Percentiles rank a stretch among this genome's conserved stretches.
phyloP scores from a whole-genome alignment of 2,888 invertebrate genomes.

The Blastobasis adustella region DNA sequence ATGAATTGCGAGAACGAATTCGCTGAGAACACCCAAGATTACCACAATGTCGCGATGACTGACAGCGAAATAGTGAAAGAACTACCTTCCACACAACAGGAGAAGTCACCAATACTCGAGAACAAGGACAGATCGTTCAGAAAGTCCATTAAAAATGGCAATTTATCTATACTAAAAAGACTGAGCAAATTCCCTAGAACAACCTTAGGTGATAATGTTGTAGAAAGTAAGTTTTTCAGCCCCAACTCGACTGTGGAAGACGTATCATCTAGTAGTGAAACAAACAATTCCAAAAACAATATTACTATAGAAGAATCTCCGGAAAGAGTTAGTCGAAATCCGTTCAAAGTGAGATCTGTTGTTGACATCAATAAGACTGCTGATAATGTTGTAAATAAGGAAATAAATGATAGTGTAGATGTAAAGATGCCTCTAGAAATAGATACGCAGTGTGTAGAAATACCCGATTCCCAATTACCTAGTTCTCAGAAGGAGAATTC shows the following conservation, averaged over 20 bases:
- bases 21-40: conserved; percentile 21
- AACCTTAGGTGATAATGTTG: conserved; percentile 51
- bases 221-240: conserved; percentile 77
- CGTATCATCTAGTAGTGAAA: conserved; percentile 5
- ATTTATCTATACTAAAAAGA: conserved; percentile 50
- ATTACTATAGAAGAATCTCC: conserved; percentile 35
- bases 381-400: conserved; percentile 2
- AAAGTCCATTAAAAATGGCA: conserved; percentile 40
- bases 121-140: conserved; percentile 55
- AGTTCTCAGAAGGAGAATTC: conserved; percentile 55
- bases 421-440: conserved; percentile 12
- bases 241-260: conserved; percentile 21
- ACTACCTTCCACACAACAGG: conserved; percentile 18
- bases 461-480: conserved; percentile 22
- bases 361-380: conserved; percentile 7
- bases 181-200: conserved; percentile 71
- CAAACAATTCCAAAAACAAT: conserved; percentile 21
- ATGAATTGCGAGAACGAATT: conserved; percentile 21
- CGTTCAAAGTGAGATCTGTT: conserved; percentile 25
- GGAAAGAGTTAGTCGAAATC: conserved; percentile 29
- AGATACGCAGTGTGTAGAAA: conserved; percentile 23
- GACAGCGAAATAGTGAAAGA: conserved; percentile 25
- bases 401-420: background rate
- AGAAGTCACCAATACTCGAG: conserved; percentile 61
- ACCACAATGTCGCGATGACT: conserved; percentile 25